Base-by-base conservation (phyloP, 2,113 vertebrate genomes). In the Silurus glanis region DNA sequence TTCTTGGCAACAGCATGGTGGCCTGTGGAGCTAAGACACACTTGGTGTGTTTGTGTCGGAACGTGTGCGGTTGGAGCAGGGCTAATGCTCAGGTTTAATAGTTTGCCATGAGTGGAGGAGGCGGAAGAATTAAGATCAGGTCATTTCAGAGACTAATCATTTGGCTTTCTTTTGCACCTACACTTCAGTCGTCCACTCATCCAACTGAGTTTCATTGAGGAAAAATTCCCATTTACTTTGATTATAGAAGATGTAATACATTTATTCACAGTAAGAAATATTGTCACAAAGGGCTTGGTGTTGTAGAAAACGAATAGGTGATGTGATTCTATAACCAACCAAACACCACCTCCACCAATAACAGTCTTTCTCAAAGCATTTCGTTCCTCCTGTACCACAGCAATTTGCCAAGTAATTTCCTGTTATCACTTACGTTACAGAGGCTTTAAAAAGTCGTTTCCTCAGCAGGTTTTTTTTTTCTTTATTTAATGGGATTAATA, bases 1-100 rank as follows among this genome's bases (percentile, higher is more conserved):
- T 19, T 59, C 75, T 61, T 83, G 19, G 14, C 53, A 69, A 28
- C 86, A 80, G 72, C 79, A 19, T 90, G 83, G 14, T n/a, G 74
- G 58, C n/a, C 62, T 21, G 25, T 45, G 37, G 19, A 81, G 66
- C 64, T 71, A 25, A 81, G 37, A 81, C 19, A 69, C 75, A 47
- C 75, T 37, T 64, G 49, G n/a, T 87, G 19, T 28, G 71, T 58
- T 75, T 17, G 58, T 21, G n/a, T 76, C 16, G 25, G n/a, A 6
- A 76, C 51, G 79, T 14, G 55, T 74, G 69, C 8, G 9, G 37
- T 28, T 76, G 16, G 47, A 53, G 64, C 19, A 56, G n/a, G 62
- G 62, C 10, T 59, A 45, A 80, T 80, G 78, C 28, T 58, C 25
- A 28, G 23, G 28, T 79, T 56, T 80, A 23, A 61, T 61, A 19